Evolutionary conservation across 1,140 invertebrate genomes (phyloP), one percentile per base, ranked within the genome.

Genomic region (Phymastichus coffea): DNA sequence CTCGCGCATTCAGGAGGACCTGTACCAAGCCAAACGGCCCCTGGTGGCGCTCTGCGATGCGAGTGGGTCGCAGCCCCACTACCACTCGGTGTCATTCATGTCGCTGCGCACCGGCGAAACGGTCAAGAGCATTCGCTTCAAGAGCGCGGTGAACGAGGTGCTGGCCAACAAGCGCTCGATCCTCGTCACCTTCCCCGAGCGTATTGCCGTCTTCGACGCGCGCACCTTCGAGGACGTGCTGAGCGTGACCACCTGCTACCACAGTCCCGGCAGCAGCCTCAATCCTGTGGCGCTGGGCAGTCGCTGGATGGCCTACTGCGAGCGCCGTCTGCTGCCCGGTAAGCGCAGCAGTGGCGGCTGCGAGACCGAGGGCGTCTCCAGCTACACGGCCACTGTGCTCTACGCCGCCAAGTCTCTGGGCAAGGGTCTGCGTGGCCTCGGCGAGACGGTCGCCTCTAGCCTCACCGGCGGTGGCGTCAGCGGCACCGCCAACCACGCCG

Each of bases 311-410:
- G 89, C 88, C 1, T 90, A 90, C 70, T 91, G 93, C 63, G 95
- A 97, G 74, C 89, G 89, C 66, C 88, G 93, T 77, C 72, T 97
- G 26, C 81, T 92, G 51, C 86, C 89, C 6, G 83, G 87, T 0
- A 90, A 92, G 73, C 86, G 92, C 67, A 95, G 92, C 73, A 90
- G 88, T 70, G 94, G 94, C 3, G 94, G 94, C 2, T 89, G 88
- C 74, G 88, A 89, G 74, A 86, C 85, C 70, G 78, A 80, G 80
- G 85, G 86, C 17, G 84, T 91, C 9, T 89, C 93, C 69, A 97
- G 94, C 66, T 98, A 98, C 71, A 96, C 95, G 48, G 94, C 95
- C 1, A 95, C 94, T 1, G 91, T 98, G 43, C 84, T 98, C 14
- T 94, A 95, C 78, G 95, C 95, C 19, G 95, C 95, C 19, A 98